Conservation (phyloP, 2,113 vertebrate genomes). For the Pao palembangensis region DNA sequence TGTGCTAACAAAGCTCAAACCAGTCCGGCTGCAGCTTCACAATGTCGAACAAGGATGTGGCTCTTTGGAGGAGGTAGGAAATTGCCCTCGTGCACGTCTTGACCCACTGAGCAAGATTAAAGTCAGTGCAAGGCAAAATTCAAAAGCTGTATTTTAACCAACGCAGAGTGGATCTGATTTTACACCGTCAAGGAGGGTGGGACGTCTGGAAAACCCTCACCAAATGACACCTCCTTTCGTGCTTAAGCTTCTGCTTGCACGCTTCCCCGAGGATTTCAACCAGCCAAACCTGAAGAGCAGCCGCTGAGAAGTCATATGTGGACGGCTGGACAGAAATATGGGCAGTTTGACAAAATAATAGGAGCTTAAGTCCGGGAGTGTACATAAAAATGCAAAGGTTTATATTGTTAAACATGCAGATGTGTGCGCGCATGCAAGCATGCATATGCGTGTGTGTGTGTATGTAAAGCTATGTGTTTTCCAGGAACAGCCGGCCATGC, state of each 20-base stretch:
- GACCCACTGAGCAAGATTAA: too few relatives aligned
- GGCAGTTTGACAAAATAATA: conserved; percentile 11
- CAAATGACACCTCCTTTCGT: conserved; percentile 1
- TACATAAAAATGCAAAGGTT: conserved; percentile 54
- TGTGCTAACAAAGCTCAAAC: too few relatives aligned
- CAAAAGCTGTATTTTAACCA: too few relatives aligned
- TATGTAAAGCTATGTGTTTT: conserved; percentile 17
- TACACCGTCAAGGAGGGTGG: not conserved
- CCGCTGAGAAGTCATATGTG: conserved; percentile 14
- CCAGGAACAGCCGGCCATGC: conserved; percentile 52
- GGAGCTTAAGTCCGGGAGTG: conserved; percentile 34
- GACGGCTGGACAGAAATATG: conserved; percentile 14
- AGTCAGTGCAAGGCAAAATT: too few relatives aligned
- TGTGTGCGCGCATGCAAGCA: conserved; percentile 10
- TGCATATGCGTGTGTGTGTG: conserved; percentile 9
- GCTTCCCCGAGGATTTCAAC: conserved; percentile 21
- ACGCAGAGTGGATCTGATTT: too few relatives aligned
- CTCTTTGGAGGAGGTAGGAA: too few relatives aligned
- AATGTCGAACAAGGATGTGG: too few relatives aligned
- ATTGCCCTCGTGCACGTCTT: too few relatives aligned
- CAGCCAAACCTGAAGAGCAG: conserved; percentile 1
- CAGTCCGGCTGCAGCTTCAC: too few relatives aligned
- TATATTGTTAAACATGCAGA: conserved; percentile 37
- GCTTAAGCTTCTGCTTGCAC: conserved; percentile 23
- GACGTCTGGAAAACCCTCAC: conserved; percentile 5